phyloP scores from a whole-genome alignment of 1,140 invertebrate genomes.

The Triops longicaudatus region DNA sequence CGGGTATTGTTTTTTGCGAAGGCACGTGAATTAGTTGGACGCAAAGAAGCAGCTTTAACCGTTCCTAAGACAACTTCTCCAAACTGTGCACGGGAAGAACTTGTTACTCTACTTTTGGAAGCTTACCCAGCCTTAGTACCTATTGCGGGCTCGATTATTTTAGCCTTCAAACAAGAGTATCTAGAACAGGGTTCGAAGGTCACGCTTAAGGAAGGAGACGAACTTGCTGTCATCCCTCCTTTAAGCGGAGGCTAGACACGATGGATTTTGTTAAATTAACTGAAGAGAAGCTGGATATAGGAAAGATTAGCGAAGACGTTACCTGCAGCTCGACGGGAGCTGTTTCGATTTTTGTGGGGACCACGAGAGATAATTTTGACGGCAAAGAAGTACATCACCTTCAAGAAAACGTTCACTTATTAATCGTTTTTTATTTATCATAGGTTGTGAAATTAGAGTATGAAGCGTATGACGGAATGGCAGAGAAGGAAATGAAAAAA shows the following conservation, averaged over 20 bases:
- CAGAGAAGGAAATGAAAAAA: conserved; percentile 66
- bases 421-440: conserved; percentile 28
- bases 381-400: conserved; percentile 55
- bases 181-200: conserved; percentile 47
- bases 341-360: conserved; percentile 80
- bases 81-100: conserved; percentile 36
- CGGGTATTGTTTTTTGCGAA: conserved; percentile 78
- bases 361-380: conserved; percentile 81
- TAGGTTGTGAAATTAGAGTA: conserved; percentile 75
- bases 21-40: conserved; percentile 66
- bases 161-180: conserved; percentile 75
- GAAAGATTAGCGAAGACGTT: conserved; percentile 56
- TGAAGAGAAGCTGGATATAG: conserved; percentile 56
- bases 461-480: conserved; percentile 90
- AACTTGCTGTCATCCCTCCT: conserved; percentile 76
- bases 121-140: conserved; percentile 52
- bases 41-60: conserved; percentile 44
- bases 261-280: conserved; percentile 56
- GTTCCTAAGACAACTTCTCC: conserved; percentile 46
- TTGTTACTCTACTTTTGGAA: conserved; percentile 50
- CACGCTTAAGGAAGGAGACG: conserved; percentile 54
- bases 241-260: conserved; percentile 61
- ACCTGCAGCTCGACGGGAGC: conserved; percentile 70
- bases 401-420: conserved; percentile 7
- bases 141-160: conserved; percentile 60